Evolutionary conservation across 2,888 invertebrate genomes (phyloP), one percentile per base, ranked within the genome.

Genomic region (Lithophane semibrunnea): DNA sequence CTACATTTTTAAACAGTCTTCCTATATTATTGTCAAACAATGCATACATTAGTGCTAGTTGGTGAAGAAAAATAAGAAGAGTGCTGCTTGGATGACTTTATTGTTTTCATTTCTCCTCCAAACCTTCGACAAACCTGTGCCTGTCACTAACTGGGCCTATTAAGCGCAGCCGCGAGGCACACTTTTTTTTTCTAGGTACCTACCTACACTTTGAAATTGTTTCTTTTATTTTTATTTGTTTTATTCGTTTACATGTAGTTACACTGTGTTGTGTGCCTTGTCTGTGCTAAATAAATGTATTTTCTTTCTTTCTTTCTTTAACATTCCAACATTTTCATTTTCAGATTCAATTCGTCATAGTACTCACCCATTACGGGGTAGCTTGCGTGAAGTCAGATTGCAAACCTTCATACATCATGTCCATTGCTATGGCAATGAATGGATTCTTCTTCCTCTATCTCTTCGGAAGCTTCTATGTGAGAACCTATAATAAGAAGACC

Each of bases 331-430:
- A 71, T 73, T 75, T 80, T 66, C 42, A 8, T 72, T 92, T 91
- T 58, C 90, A 93, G 93, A 66, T 90, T 13, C 93, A 93, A 73
- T 93, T 93, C 69, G 74, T 89, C 0, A 2, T 88, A 3, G 83
- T 92, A 3, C 29, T 92, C 1, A 0, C 82, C 0, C 92, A 93
- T 44, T 87, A 88, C 1, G 10, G 69, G 0, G 75, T 73, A 0
- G 88, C 88, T 49, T 75, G 82, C n/a, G 21, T 74, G 5, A 72
- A 67, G 0, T 90, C 92, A 0, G 89, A 90, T 12, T 94, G 93
- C 70, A 86, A 86, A 1, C 91, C 92, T 2, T 92, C 93, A 0
- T 80, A 87, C 49, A 79, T 88, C 0, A 65, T 92, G 18, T 37
- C 88, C 2, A n/a, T 68, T 5, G 24, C 83, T 0, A 82, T 92